Percentiles rank a stretch among this genome's conserved stretches.
Conservation (phyloP, 2,797 vertebrate species). For the Bradypodion pumilum region DNA sequence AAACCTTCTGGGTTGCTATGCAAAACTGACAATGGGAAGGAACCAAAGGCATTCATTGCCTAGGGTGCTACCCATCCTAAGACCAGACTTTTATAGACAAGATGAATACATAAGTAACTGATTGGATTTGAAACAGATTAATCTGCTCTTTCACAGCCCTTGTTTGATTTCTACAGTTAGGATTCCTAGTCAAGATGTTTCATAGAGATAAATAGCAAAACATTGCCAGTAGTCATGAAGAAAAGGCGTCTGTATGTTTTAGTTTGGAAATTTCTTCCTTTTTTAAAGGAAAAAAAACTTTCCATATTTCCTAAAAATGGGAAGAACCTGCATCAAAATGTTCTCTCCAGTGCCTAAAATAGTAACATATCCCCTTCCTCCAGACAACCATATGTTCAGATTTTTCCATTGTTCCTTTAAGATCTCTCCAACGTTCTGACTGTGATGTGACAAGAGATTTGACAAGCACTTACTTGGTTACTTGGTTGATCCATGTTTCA, state of each 20-base stretch:
- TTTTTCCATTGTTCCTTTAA: slow-evolving; percentile 57
- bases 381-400: slow-evolving; percentile 13
- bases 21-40: too few relatives aligned
- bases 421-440: slow-evolving; percentile 46
- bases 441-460: slow-evolving; percentile 47
- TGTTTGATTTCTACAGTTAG: background rate
- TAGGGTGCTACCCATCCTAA: background rate
- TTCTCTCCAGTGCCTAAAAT: slow-evolving; percentile 59
- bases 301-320: slow-evolving; percentile 15
- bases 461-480: too few relatives aligned
- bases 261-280: too few relatives aligned
- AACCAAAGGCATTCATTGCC: too few relatives aligned
- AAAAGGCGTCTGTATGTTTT: background rate
- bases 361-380: slow-evolving; percentile 13
- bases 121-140: background rate
- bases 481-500: too few relatives aligned
- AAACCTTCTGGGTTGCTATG: too few relatives aligned
- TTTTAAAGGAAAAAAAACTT: slow-evolving; percentile 35
- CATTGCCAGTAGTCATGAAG: background rate
- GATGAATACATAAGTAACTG: background rate
- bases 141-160: too few relatives aligned
- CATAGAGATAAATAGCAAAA: background rate
- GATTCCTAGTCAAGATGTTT: background rate
- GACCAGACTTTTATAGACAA: background rate
- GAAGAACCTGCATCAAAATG: slow-evolving; percentile 38